Base-by-base conservation (phyloP, 2,797 vertebrate species). In the Malacoctenus gilli region DNA sequence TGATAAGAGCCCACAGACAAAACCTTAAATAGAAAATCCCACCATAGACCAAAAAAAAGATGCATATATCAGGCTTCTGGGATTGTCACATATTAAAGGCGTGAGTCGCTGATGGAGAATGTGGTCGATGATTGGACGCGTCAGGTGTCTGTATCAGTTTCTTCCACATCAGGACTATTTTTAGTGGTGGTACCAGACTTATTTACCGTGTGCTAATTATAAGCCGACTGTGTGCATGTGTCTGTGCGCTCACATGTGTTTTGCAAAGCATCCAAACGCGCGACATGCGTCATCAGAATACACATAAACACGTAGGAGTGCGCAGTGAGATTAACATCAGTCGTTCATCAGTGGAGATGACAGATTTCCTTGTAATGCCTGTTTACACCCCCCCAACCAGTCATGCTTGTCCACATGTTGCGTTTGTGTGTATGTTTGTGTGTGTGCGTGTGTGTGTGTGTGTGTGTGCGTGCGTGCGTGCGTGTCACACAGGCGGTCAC, bases 101-200 rank as follows among this genome's bases (percentile, higher is more conserved):
- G 28, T 43, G 32, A 31, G 25, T 25, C 10, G 28, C 25, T 34
- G 4, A 51, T 44, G 0, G 4, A 63, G 68, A 73, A 66, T 14
- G 3, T 54, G 68, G 37, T 3, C 31, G 14, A 62, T 43, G 63
- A 72, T 52, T 5, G 9, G 47, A 31, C 22, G 9, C 0, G 34
- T 54, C 59, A 56, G 43, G 59, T 59, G 72, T 62, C 58, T 30
- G 59, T 54, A 65, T 72, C 60, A 6, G 10, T 75, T 67, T 75
- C 58, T 36, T 75, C 40, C 49, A 61, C 44, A 39, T 13, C 5
- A 51, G 12, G n/a, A 61, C 50, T 79, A 79, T 79, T 64, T 72
- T 79, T 71, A 74, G 58, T 5, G 11, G 3, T 8, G 37, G 4
- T 46, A 41, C 46, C 41, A 10, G 15, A 46, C 44, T 39, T 32